Percentiles rank a stretch among this genome's conserved stretches.
Evolutionary conservation across 2,797 vertebrate species (phyloP).

Genomic region (Serranus cabrilla): DNA sequence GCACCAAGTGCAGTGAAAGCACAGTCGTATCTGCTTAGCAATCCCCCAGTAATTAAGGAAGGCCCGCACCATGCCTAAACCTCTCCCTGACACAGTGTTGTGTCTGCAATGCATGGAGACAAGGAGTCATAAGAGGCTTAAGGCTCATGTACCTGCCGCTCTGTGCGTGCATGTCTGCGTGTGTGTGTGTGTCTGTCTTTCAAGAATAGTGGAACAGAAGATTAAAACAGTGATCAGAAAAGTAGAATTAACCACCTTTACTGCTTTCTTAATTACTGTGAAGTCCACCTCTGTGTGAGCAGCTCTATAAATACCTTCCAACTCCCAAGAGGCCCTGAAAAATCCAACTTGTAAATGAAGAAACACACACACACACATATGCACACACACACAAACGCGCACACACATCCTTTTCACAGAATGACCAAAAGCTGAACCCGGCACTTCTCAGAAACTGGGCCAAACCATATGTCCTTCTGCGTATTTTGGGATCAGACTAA

Average conservation of each 20-base stretch:
- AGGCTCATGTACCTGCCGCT: conserved; percentile 67
- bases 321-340: conserved; percentile 69
- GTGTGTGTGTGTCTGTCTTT: conserved; percentile 38
- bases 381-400: conserved; percentile 7
- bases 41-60: conserved; percentile 85
- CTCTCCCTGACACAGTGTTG: conserved; percentile 80
- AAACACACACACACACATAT: conserved; percentile 25
- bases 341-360: conserved; percentile 72
- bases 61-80: conserved; percentile 86
- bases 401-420: conserved; percentile 31
- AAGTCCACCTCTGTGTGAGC: conserved; percentile 77
- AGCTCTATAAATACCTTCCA: conserved; percentile 76
- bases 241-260: conserved; percentile 80
- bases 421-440: conserved; percentile 75
- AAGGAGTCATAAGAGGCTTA: conserved; percentile 85
- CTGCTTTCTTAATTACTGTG: conserved; percentile 79
- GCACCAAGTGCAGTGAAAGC: conserved; percentile 67
- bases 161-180: conserved; percentile 25
- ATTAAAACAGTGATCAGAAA: conserved; percentile 69
- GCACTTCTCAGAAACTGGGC: conserved; percentile 78
- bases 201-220: conserved; percentile 45
- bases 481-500: conserved; percentile 81
- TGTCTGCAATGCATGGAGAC: conserved; percentile 80
- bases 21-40: conserved; percentile 80
- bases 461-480: conserved; percentile 80